These are phyloP conservation scores for Nudaria mundana DNA, from an alignment of 2,888 invertebrate genomes.

Conservation along the genomic window DNA sequence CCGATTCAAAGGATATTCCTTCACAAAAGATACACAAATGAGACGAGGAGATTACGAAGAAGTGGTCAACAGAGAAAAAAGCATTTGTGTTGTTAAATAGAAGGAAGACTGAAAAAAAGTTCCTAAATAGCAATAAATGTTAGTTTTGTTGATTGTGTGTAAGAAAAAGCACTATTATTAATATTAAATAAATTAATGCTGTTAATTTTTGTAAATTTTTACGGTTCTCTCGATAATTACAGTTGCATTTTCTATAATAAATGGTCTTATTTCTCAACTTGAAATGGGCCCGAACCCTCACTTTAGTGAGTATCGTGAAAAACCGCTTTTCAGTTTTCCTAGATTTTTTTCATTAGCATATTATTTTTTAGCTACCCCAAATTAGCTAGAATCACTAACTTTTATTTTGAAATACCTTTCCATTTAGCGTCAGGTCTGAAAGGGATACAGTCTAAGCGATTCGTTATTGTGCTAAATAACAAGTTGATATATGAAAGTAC, in stretches of 20 bases:
- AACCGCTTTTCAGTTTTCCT: conserved; percentile 1
- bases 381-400: conserved; percentile 2
- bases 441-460: no score
- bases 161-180: neutral
- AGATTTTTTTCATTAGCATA: conserved; percentile 3
- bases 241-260: conserved; percentile 2
- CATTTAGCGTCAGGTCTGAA: conserved; percentile 2
- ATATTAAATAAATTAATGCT: neutral
- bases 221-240: conserved; percentile 1
- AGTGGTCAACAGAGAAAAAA: conserved; percentile 9
- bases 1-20: conserved; percentile 2
- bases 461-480: no score
- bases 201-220: neutral
- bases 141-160: conserved; percentile 5
- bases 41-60: conserved; percentile 11
- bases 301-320: conserved; percentile 1
- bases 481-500: no score
- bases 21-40: conserved; percentile 11
- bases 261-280: conserved; percentile 5
- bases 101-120: conserved; percentile 1
- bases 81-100: conserved; percentile 10
- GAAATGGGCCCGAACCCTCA: neutral
- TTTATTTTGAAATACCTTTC: neutral
- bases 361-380: conserved; percentile 1
- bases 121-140: conserved; percentile 5